Base-by-base conservation (phyloP, 2,888 invertebrate species). In the Cosmorhoe ocellata region DNA sequence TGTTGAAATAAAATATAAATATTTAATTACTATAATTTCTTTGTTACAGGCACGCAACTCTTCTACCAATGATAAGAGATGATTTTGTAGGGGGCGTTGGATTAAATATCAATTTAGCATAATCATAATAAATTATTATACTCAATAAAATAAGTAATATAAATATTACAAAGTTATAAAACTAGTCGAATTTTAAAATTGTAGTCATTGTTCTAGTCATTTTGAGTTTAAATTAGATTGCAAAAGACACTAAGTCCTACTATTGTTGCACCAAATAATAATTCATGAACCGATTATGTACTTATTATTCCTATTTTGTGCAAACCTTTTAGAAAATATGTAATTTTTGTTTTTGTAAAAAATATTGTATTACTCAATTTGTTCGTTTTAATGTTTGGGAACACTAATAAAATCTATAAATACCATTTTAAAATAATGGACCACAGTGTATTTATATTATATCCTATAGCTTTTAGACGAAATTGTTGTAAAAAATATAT, bases 41-140 rank as follows among this genome's bases (percentile, higher is more conserved):
- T 73, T 82, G 74, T 91, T 91, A 13, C 92, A 93, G 93, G 79
- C 93, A 93, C 79, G 80, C 93, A 64, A 85, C 93, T 69, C 85
- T 94, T 63, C 91, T 93, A 69, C 93, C 93, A 58, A 89, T 93
- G 64, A 90, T 94, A 76, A 84, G 93, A 61, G 93, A 93, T 66
- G 93, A 94, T 64, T 93, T 92, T 76, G 91, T 93, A 61, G 89
- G 93, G 39, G 93, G 93, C 51, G 91, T 93, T 31, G 93, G 91
- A n/a, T 86, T 90, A 40, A 90, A 90, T 74, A 90, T 90, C 74
- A 90, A 92, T 67, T 70, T 91, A 83, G 91, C 91, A 64, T 90
- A 89, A 84, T 78, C 53, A 50, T 46, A 39, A 56, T 44, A 13
- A 52, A 53, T 31, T 41, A 38, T 26, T 39, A 36, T 44, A 30